Conservation (phyloP, 1,140 invertebrate species). For the Sinonovacula constricta region DNA sequence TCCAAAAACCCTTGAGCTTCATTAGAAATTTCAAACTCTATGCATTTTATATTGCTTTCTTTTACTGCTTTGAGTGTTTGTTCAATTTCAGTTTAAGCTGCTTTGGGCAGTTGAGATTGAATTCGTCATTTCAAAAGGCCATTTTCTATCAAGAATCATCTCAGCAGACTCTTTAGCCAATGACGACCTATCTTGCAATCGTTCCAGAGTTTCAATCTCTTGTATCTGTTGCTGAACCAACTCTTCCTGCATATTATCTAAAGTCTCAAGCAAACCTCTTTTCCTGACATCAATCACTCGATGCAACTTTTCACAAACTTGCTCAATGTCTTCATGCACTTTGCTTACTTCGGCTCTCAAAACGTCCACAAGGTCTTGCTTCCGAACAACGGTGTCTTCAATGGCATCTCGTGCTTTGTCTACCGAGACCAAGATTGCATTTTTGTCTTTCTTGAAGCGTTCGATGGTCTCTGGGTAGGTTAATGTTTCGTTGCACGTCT, state of each 20-base stretch:
- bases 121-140: background rate
- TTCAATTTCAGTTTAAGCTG: background rate
- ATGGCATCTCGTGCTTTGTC: background rate
- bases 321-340: background rate
- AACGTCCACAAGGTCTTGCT: background rate
- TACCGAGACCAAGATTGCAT: background rate
- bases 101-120: slow-evolving; percentile 3
- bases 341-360: background rate
- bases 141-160: background rate
- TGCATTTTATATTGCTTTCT: background rate
- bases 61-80: slow-evolving; percentile 3
- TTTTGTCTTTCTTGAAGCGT: slow-evolving; percentile 5
- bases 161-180: background rate
- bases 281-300: slow-evolving; percentile 4
- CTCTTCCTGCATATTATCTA: background rate
- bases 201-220: background rate
- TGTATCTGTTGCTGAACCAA: background rate
- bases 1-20: background rate
- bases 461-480: slow-evolving; percentile 4
- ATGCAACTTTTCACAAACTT: background rate
- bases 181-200: background rate
- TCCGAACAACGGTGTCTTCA: slow-evolving; percentile 1
- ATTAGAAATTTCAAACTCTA: slow-evolving; percentile 2
- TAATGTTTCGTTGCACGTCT: slow-evolving; percentile 9
- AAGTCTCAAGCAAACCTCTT: background rate